These are phyloP conservation scores for Ptilorrhoa leucosticta DNA, from an alignment of 2,113 vertebrate genomes.

Conservation along the genomic window DNA sequence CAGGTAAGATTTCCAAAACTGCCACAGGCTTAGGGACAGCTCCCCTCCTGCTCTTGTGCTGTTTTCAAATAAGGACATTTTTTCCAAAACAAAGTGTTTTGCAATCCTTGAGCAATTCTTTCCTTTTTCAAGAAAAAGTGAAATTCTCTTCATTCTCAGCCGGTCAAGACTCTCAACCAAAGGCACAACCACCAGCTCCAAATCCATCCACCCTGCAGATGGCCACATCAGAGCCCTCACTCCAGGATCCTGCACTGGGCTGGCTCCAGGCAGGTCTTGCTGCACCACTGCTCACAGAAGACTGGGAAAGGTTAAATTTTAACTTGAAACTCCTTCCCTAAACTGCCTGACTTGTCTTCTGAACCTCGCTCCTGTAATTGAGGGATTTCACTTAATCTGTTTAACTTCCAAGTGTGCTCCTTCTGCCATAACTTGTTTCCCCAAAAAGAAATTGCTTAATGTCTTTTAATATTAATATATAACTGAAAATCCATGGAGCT, in stretches of 20 bases:
- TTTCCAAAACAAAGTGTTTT: slow-evolving; percentile 36
- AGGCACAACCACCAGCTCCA: slow-evolving; percentile 11
- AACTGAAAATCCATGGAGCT: background rate
- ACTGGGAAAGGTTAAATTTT: background rate
- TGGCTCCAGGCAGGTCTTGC: background rate
- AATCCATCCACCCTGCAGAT: background rate
- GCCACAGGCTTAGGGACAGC: background rate
- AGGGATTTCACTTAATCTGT: background rate
- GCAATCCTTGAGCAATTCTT: slow-evolving; percentile 27
- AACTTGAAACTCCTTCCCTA: background rate
- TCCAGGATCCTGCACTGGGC: background rate
- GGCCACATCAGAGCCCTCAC: background rate
- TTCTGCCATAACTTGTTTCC: background rate
- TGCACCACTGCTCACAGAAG: background rate
- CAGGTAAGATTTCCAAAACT: background rate
- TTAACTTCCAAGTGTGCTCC: background rate
- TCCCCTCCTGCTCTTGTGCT: background rate
- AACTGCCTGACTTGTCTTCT: background rate
- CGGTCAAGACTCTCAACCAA: background rate
- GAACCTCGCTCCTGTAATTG: background rate
- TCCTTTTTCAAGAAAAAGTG: slow-evolving; percentile 25
- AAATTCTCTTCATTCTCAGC: slow-evolving; percentile 15
- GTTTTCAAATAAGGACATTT: slow-evolving; percentile 14
- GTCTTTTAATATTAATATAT: background rate
- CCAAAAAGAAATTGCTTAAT: background rate